phyloP scores from a whole-genome alignment of 1,140 invertebrate species.

The Thaumetopoea pityocampa region DNA sequence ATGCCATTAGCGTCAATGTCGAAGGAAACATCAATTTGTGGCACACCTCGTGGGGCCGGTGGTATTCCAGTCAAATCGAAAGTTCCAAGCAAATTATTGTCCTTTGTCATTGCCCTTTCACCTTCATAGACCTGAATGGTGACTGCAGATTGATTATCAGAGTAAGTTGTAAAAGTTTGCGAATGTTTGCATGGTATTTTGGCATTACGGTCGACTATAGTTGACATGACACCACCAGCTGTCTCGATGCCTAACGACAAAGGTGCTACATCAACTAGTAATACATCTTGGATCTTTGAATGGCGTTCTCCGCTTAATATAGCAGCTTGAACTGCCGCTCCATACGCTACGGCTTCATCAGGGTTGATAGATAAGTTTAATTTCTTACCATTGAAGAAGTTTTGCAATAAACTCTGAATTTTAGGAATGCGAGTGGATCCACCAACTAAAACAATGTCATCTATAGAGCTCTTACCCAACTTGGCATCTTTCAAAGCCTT shows the following conservation, averaged over 20 bases:
- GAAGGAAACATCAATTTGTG: constrained; percentile 84
- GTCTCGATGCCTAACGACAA: constrained; percentile 79
- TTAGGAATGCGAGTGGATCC: constrained; percentile 81
- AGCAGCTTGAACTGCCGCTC: constrained; percentile 71
- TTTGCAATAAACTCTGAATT: constrained; percentile 72
- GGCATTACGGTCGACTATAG: constrained; percentile 78
- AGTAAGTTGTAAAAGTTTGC: constrained; percentile 80
- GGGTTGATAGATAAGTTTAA: constrained; percentile 76
- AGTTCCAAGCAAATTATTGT: constrained; percentile 85
- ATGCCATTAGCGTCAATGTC: constrained; percentile 85
- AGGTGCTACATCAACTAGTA: constrained; percentile 76
- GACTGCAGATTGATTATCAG: constrained; percentile 83
- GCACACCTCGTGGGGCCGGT: constrained; percentile 87
- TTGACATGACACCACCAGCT: constrained; percentile 79
- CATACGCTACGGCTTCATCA: constrained; percentile 74
- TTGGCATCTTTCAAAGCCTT: constrained; percentile 81
- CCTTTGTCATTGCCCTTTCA: constrained; percentile 85
- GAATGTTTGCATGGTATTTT: constrained; percentile 80
- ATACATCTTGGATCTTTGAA: constrained; percentile 76
- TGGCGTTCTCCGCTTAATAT: constrained; percentile 69
- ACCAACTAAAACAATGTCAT: constrained; percentile 84
- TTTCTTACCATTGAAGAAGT: constrained; percentile 68
- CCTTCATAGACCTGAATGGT: constrained; percentile 83
- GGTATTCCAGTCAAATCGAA: constrained; percentile 89
- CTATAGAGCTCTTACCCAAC: constrained; percentile 79